Percentiles rank a stretch among this genome's conserved stretches.
These are phyloP conservation scores for Mirza zaza DNA, from an alignment of 2,113 vertebrate genomes.

Conservation along the genomic window DNA sequence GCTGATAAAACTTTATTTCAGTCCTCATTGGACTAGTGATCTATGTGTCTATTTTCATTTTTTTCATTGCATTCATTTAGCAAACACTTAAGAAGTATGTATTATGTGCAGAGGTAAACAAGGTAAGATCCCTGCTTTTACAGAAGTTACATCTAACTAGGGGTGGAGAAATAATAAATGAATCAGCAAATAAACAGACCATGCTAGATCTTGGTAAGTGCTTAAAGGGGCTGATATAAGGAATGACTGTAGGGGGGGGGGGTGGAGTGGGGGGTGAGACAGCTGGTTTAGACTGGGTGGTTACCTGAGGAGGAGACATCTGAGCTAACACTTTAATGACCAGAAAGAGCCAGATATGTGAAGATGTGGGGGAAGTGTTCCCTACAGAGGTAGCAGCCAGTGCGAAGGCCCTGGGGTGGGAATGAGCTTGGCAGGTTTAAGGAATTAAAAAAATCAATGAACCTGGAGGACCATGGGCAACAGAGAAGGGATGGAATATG, in stretches of 20 bases:
- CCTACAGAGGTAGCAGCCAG: background rate
- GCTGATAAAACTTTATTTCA: background rate
- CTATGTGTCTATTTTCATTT: background rate
- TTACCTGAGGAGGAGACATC: background rate
- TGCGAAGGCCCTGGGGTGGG: background rate
- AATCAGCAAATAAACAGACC: background rate
- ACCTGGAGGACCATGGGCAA: background rate
- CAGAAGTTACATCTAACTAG: background rate
- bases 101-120: background rate
- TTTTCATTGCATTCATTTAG: slow-evolving; percentile 13
- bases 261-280: background rate
- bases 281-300: background rate
- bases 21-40: background rate
- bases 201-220: background rate
- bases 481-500: background rate
- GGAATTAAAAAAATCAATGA: background rate
- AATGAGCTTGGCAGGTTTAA: background rate
- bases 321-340: background rate
- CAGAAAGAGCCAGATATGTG: background rate
- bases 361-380: background rate
- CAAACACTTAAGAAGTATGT: background rate
- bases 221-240: background rate
- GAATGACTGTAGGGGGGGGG: background rate
- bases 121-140: background rate
- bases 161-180: background rate